phyloP scores from a whole-genome alignment of 2,113 vertebrate species.

The Recurvirostra avosetta region DNA sequence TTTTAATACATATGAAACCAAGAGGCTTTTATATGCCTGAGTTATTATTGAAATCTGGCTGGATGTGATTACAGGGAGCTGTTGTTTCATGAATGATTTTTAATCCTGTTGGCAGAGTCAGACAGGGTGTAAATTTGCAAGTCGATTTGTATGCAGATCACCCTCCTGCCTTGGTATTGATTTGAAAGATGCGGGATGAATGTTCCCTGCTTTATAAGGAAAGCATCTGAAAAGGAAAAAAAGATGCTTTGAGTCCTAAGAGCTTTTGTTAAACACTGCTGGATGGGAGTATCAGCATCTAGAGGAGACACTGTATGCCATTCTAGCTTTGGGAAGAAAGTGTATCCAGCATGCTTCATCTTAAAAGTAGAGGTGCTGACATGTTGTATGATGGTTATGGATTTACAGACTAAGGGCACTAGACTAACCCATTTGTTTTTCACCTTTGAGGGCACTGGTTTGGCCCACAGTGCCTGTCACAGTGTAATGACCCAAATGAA shows the following conservation, averaged over 20 bases:
- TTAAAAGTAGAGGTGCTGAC: not conserved
- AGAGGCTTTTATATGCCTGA: slow-evolving; percentile 44
- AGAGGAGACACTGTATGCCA: not conserved
- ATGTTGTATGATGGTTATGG: not conserved
- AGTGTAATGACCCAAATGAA: not conserved
- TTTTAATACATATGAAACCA: slow-evolving; percentile 55
- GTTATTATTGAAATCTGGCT: slow-evolving; percentile 62
- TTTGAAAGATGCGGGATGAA: slow-evolving; percentile 48
- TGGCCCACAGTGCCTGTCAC: not conserved
- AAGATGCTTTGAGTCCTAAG: not conserved
- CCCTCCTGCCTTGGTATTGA: slow-evolving; percentile 51
- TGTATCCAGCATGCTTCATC: not conserved
- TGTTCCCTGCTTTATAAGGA: slow-evolving; percentile 18
- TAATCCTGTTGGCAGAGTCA: slow-evolving; percentile 58
- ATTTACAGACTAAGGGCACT: not conserved
- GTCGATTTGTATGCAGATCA: slow-evolving; percentile 59
- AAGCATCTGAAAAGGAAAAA: not conserved
- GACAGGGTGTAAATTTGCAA: slow-evolving; percentile 39
- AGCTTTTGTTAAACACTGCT: slow-evolving; percentile 14
- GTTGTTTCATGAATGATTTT: slow-evolving; percentile 64
- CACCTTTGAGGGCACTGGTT: not conserved
- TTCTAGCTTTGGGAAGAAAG: not conserved
- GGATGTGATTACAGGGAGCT: slow-evolving; percentile 60
- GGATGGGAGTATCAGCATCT: not conserved
- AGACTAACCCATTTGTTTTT: not conserved